phyloP scores from a whole-genome alignment of 2,113 vertebrate genomes.

The Pithys albifrons region DNA sequence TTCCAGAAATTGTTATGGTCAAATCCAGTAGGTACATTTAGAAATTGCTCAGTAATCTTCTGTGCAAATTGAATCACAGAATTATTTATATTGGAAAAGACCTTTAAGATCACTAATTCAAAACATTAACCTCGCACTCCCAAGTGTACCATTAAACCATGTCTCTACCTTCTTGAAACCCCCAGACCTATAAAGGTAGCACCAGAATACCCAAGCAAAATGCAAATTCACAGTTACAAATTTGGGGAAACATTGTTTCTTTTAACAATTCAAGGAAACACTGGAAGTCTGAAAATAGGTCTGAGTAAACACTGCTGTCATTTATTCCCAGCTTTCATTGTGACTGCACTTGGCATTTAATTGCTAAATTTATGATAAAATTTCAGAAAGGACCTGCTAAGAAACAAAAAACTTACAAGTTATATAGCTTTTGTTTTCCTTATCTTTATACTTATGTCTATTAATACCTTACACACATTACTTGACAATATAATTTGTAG shows the following conservation, averaged over 20 bases:
- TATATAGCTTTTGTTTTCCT: background rate
- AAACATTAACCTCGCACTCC: background rate
- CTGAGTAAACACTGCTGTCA: background rate
- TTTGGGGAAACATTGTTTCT: background rate
- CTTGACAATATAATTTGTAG: background rate
- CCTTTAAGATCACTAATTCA: background rate
- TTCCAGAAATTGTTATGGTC: background rate
- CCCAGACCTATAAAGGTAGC: background rate
- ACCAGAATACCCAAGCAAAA: background rate
- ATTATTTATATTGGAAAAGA: background rate
- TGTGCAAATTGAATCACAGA: background rate
- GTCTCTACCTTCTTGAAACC: background rate
- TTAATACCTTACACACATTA: background rate
- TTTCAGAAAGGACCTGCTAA: background rate
- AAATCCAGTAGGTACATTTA: background rate
- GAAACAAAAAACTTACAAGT: accelerated
- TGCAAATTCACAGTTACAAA: background rate
- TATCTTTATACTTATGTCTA: background rate
- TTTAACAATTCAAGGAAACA: background rate
- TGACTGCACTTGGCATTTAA: background rate
- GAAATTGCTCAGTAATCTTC: background rate
- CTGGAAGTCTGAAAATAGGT: background rate
- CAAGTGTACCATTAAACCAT: too few relatives aligned
- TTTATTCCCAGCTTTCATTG: background rate
- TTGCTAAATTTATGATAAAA: background rate